Evolutionary conservation across 2,888 invertebrate species (phyloP).

Genomic region (Coelinius sp.): DNA sequence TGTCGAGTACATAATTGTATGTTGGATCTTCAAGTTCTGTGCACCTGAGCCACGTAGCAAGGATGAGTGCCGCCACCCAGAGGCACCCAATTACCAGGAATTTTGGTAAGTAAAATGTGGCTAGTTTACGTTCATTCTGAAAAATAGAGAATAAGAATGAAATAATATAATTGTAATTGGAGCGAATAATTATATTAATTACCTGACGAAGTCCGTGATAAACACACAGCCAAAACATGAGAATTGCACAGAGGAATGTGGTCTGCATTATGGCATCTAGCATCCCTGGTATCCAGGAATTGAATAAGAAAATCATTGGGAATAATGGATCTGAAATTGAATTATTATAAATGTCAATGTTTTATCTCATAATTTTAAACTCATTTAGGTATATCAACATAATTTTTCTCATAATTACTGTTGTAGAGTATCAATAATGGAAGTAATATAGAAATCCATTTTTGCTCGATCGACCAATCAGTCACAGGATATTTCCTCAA

Average conservation of each 20-base stretch:
- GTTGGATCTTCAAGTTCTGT: constrained; percentile 92
- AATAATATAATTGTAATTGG: neutral
- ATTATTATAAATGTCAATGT: no score
- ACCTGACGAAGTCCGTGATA: constrained; percentile 96
- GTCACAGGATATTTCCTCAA: constrained; percentile 88
- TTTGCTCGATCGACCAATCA: constrained; percentile 98
- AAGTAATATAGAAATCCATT: constrained; percentile 92
- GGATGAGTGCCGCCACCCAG: constrained; percentile 88
- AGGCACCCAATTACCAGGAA: constrained; percentile 87
- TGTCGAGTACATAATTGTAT: constrained; percentile 90
- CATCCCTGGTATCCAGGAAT: constrained; percentile 93
- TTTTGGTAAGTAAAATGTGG: constrained; percentile 93
- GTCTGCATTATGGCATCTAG: constrained; percentile 92
- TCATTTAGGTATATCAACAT: neutral
- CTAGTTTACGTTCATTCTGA: constrained; percentile 89
- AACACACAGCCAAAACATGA: constrained; percentile 95
- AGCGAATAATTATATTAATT: constrained; percentile 41
- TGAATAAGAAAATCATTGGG: constrained; percentile 89
- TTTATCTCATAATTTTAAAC: neutral
- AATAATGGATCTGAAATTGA: constrained; percentile 88
- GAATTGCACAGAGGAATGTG: constrained; percentile 87
- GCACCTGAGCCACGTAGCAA: constrained; percentile 92
- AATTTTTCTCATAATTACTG: constrained; percentile 76
- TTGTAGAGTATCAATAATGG: constrained; percentile 92
- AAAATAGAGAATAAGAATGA: constrained; percentile 11